phyloP scores from a whole-genome alignment of 2,113 vertebrate species.

The Cisticola juncidis region DNA sequence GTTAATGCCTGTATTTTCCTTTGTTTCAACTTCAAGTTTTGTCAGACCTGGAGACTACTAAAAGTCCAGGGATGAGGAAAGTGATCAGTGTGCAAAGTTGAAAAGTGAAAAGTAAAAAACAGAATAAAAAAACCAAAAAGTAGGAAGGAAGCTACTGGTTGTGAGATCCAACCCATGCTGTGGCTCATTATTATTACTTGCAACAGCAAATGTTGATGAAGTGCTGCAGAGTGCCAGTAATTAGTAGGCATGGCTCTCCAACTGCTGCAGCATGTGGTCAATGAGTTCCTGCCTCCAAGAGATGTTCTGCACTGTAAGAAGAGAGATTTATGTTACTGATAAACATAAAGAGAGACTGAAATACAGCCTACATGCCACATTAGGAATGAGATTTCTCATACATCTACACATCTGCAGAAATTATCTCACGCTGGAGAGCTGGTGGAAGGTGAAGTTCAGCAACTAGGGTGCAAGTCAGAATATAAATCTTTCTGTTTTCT shows the following conservation, averaged over 20 bases:
- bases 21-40: background rate
- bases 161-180: background rate
- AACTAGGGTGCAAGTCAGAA: background rate
- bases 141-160: background rate
- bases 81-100: background rate
- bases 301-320: conserved; percentile 21
- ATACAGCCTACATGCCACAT: background rate
- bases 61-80: background rate
- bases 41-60: background rate
- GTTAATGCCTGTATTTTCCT: background rate
- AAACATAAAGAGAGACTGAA: conserved; percentile 36
- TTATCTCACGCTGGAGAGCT: background rate
- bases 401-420: background rate
- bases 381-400: background rate
- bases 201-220: conserved; percentile 54
- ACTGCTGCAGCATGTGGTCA: conserved; percentile 63
- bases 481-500: background rate
- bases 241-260: conserved; percentile 43
- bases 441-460: background rate
- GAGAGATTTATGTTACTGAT: conserved; percentile 34
- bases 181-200: conserved; percentile 47
- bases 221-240: conserved; percentile 38
- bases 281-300: conserved; percentile 54
- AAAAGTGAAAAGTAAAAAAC: background rate
- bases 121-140: background rate